Conservation (phyloP, 2,888 invertebrate genomes). For the Drosophila sordidapex region DNA sequence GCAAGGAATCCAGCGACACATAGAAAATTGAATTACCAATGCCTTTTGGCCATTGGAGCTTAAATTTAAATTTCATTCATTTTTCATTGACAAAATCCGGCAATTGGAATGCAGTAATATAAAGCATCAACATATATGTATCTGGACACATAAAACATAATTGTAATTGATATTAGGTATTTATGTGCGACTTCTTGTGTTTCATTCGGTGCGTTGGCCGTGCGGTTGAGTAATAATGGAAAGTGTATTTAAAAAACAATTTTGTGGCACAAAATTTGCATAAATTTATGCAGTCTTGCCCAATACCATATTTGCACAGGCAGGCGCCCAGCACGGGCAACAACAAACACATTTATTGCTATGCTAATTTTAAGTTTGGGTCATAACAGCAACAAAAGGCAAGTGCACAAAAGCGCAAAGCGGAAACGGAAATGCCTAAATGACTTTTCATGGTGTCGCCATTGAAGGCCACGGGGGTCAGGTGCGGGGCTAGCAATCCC, state of each 20-base stretch:
- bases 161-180: constrained; percentile 39
- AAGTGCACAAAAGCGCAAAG: constrained; percentile 74
- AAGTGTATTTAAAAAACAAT: constrained; percentile 79
- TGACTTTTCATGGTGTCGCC: constrained; percentile 74
- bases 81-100: background rate
- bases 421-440: constrained; percentile 80
- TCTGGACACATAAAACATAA: constrained; percentile 49
- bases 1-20: constrained; percentile 22
- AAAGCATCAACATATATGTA: background rate
- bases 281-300: constrained; percentile 65
- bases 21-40: constrained; percentile 47
- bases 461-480: constrained; percentile 23
- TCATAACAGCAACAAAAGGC: constrained; percentile 56
- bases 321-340: constrained; percentile 15
- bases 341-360: constrained; percentile 72
- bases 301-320: constrained; percentile 37
- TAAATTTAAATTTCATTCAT: constrained; percentile 21
- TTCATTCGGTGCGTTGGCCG: constrained; percentile 21
- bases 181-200: constrained; percentile 17
- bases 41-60: constrained; percentile 28
- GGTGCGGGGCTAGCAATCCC: background rate
- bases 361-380: constrained; percentile 74
- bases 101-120: background rate
- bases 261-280: constrained; percentile 69
- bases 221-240: constrained; percentile 66